Evolutionary conservation across 2,888 invertebrate species (phyloP), one percentile per base, ranked within the genome.

Genomic region (Subacronicta megacephala): DNA sequence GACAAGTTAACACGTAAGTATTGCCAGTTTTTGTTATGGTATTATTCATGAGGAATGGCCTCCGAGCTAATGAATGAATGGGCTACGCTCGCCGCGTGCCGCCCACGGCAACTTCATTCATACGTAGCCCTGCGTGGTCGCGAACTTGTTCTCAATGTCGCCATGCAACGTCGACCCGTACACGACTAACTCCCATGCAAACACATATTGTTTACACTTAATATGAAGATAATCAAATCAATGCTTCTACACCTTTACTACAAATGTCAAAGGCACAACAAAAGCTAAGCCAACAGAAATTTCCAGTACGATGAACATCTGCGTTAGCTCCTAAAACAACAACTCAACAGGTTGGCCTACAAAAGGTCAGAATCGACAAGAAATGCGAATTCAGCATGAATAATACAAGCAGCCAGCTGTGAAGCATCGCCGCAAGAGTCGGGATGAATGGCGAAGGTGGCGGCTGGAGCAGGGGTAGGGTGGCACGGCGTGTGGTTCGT

Each of bases 21-120:
- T 88, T 85, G 85, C 82, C 85, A 87, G 84, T 84, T 88, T 91
- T 88, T 87, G 88, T 89, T 90, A 89, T 90, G 87, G 85, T 88
- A 89, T 90, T 89, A 93, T 93, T 92, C 91, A 92, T 90, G 86
- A 91, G 88, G 82, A 86, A 86, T 89, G 91, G 89, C 92, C 93
- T 93, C 88, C 79, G 72, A 89, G 84, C 80, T 92, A 92, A 91
- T 93, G 92, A 92, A 92, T 92, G 92, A 91, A 93, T 85, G 89
- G 88, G 84, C 82, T 78, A 82, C 82, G 84, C 77, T 82, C 80
- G 77, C 76, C 79, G 75, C 75, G 81, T 80, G 80, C 88, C 88
- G 85, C 90, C 93, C 92, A 94, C 93, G 86, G 74, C 72, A 67
- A 77, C 81, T 90, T 89, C 93, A 93, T 94, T 93, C 93, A 93